Base-by-base conservation (phyloP, 2,888 invertebrate genomes). In the Ypsolopha scabrella region DNA sequence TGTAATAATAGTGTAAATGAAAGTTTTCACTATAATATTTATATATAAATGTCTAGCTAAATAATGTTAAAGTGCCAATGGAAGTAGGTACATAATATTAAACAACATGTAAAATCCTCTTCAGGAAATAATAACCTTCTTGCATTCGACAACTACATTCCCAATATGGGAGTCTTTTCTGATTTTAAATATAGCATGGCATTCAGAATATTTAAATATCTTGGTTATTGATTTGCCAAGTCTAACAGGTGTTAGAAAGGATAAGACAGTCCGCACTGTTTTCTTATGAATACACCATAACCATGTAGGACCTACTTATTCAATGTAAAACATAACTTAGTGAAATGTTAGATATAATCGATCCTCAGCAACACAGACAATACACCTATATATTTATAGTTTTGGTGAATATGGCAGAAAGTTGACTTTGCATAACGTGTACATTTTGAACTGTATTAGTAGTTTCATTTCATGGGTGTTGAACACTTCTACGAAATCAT, bases 401-500 rank as follows among this genome's bases (percentile, higher is more conserved):
- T 66, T 80, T 82, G 83, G 81, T 82, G 78, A 83, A 82, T 85
- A 80, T 61, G 82, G 80, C 83, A 83, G 72, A 75, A 82, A 81
- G 81, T 82, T 81, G 74, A 72, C 67, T 68, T 70, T 76, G 65
- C 72, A 67, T 49, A 8, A 38, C 39, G 61, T 70, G 72, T 77
- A 73, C 61, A 72, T 65, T 66, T 24, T 63, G 60, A 66, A 66
- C 62, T 71, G 70, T 74, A 75, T 37, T 14, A 35, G 63, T 73
- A 72, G 68, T 52, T 50, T 67, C 72, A 73, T 70, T 70, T 63
- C 68, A 68, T 62, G 69, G 70, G 75, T 77, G 74, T 75, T 69
- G 70, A 64, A 74, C 69, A 72, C 69, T 67, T 54, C 53, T 64
- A 62, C 63, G 58, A 60, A 54, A 62, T 36, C 38, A 44, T 35